Evolutionary conservation across 2,888 invertebrate species (phyloP).

Genomic region (Dione vanillae): DNA sequence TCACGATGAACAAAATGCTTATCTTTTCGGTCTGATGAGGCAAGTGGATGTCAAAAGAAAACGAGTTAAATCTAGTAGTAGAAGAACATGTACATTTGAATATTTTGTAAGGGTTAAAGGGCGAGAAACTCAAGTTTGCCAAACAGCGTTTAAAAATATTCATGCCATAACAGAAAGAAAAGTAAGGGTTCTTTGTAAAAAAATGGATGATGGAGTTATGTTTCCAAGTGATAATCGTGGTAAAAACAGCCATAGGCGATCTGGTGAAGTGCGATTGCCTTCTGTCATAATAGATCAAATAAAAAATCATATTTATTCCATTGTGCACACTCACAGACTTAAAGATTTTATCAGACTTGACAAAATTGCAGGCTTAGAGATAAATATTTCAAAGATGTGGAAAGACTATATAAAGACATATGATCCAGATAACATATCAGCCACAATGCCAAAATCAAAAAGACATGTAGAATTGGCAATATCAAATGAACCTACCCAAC

Average conservation of each 20-base stretch:
- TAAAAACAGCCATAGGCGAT: conserved; percentile 80
- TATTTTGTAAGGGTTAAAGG: conserved; percentile 83
- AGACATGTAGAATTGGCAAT: conserved; percentile 64
- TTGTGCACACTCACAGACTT: conserved; percentile 79
- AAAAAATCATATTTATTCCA: conserved; percentile 81
- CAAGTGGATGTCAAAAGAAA: conserved; percentile 84
- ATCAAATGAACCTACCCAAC: conserved; percentile 56
- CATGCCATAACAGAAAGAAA: conserved; percentile 84
- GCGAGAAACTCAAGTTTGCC: conserved; percentile 83
- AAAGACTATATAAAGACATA: conserved; percentile 83
- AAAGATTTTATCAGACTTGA: conserved; percentile 82
- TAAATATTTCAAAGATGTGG: conserved; percentile 85
- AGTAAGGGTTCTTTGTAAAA: conserved; percentile 83
- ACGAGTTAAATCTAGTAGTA: conserved; percentile 80
- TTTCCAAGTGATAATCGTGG: conserved; percentile 84
- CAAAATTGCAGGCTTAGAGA: conserved; percentile 82
- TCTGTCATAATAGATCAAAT: conserved; percentile 79
- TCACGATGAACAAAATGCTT: conserved; percentile 85
- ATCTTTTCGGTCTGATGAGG: conserved; percentile 83
- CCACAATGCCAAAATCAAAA: conserved; percentile 79
- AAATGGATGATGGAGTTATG: conserved; percentile 85
- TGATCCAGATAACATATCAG: conserved; percentile 80
- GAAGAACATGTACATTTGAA: conserved; percentile 83
- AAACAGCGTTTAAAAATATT: conserved; percentile 84
- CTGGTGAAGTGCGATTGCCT: conserved; percentile 80